A percentile compares a stretch with the other conserved stretches of the same genome.
phyloP scores from a whole-genome alignment of 2,113 vertebrate species.

The Monopterus albus region DNA sequence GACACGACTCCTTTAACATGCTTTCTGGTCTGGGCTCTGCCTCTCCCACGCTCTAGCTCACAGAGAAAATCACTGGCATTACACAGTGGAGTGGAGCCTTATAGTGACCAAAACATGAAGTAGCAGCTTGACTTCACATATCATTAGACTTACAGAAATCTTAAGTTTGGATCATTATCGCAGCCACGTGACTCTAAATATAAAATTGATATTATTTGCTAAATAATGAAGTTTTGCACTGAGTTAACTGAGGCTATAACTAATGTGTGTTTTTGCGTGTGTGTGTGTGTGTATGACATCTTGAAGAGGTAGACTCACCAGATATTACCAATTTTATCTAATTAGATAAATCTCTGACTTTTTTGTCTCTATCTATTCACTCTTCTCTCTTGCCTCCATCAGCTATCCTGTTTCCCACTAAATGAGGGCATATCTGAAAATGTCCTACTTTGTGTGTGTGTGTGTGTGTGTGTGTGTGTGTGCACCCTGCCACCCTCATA shows the following conservation, averaged over 20 bases:
- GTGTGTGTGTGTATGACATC: slow-evolving; percentile 13
- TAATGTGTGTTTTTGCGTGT: slow-evolving; percentile 18
- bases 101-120: too few relatives aligned
- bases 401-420: slow-evolving; percentile 54
- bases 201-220: slow-evolving; percentile 37
- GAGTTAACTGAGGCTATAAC: slow-evolving; percentile 9
- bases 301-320: slow-evolving; percentile 26
- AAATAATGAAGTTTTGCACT: slow-evolving; percentile 34
- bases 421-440: slow-evolving; percentile 81
- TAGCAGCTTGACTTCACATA: too few relatives aligned
- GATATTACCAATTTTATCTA: slow-evolving; percentile 48
- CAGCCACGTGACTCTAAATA: slow-evolving; percentile 22
- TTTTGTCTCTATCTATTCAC: slow-evolving; percentile 25
- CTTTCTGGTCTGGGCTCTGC: too few relatives aligned
- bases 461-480: neutral
- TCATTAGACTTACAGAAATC: slow-evolving; percentile 42
- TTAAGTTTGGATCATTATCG: slow-evolving; percentile 44
- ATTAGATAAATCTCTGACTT: slow-evolving; percentile 26
- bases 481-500: slow-evolving; percentile 61
- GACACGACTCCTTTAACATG: too few relatives aligned
- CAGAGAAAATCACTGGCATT: too few relatives aligned
- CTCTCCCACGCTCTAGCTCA: too few relatives aligned
- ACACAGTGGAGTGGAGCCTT: too few relatives aligned
- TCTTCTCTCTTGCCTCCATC: slow-evolving; percentile 42
- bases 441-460: slow-evolving; percentile 74